A percentile compares a stretch with the other conserved stretches of the same genome.
phyloP scores from a whole-genome alignment of 1,140 invertebrate genomes.

The Cecropterus lyciades region DNA sequence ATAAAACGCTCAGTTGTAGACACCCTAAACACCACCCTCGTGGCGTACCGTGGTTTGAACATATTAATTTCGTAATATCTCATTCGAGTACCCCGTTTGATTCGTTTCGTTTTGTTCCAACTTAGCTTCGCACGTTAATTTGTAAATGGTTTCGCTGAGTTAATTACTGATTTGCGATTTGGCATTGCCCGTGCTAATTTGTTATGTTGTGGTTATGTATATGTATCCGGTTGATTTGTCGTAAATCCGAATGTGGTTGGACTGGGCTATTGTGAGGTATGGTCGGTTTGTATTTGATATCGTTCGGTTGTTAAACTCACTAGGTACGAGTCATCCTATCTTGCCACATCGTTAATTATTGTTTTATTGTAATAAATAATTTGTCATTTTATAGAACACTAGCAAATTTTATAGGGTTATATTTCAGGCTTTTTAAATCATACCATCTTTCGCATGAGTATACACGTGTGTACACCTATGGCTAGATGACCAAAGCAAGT shows the following conservation, averaged over 20 bases:
- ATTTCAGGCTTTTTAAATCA: no score
- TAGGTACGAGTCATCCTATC: no score
- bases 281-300: background rate
- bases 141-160: constrained; percentile 39
- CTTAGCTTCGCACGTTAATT: constrained; percentile 40
- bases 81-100: constrained; percentile 41
- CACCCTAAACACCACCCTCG: constrained; percentile 36
- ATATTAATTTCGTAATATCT: constrained; percentile 45
- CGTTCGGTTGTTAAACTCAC: background rate
- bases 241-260: constrained; percentile 5
- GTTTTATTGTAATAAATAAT: no score
- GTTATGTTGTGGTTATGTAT: constrained; percentile 29
- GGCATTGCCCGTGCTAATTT: constrained; percentile 35
- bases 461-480: no score
- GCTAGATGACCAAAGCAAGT: no score
- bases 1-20: constrained; percentile 22
- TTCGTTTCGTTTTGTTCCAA: constrained; percentile 39
- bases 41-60: constrained; percentile 28
- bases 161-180: constrained; percentile 39
- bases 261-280: background rate
- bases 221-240: constrained; percentile 14
- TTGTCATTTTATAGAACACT: no score
- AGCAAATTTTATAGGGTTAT: no score
- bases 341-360: no score
- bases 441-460: no score